Evolutionary conservation across 2,113 vertebrate genomes (phyloP), one percentile per base, ranked within the genome.

Genomic region (Neolamprologus falcicula): DNA sequence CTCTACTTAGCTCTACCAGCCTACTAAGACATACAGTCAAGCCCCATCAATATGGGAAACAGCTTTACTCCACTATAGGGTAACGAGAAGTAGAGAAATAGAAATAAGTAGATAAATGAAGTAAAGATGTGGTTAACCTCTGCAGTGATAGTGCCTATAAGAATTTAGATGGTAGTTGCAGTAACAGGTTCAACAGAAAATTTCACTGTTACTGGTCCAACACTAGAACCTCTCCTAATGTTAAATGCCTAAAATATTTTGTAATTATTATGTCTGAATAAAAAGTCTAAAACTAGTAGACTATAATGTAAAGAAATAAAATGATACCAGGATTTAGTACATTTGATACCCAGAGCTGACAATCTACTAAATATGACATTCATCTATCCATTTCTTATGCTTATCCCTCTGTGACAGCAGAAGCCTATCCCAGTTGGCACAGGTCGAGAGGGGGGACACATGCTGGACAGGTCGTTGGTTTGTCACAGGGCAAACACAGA

Each of bases 31-130:
- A 84, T 83, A 88, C 89, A 94, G 95, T 91, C 93, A 94, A 95
- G 86, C 91, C 84, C 10, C 33, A 93, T 94, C 95, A 96, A 97
- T 93, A 95, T 96, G 92, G 84, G 86, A 61, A 94, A 96, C 94
- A 93, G 91, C 89, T 95, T 94, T 96, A 95, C 91, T 93, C 92
- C 61, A 28, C 21, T 50, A 40, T 40, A 40, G 2, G 11, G 35
- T 14, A 68, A 3, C n/a, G 7, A 68, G 84, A 80, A 63, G 33
- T 80, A 73, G 33, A 82, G 55, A 71, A 37, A 66, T 66, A 66
- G 33, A 37, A 37, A n/a, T 37, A 83, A 50, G 82, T 12, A 26
- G 52, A 68, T 80, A 28, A 57, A 84, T 6, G 52, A 14, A 90
- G 66, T 7, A 73, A 84, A 68, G 26, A 8, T 35, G n/a, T 42